Base-by-base conservation (phyloP, 2,888 invertebrate species). In the Caenorhabditis doughertyi region DNA sequence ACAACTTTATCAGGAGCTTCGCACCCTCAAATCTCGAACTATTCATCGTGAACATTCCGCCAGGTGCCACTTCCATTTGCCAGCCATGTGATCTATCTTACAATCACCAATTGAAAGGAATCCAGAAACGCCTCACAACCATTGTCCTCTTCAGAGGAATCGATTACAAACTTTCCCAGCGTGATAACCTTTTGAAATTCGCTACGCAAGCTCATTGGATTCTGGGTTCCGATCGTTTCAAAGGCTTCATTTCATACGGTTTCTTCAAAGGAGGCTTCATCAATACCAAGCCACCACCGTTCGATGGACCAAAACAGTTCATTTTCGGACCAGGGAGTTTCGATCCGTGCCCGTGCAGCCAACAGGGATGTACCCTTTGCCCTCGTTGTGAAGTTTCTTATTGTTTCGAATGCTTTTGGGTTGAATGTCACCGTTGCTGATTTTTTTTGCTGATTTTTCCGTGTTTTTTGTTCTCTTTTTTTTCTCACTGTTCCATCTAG, bases 261-360 rank as follows among this genome's bases (percentile, higher is more conserved):
- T 65, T 65, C 18, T 65, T 23, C 49, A 47, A 65, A 18, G 65
- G 65, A 4, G 65, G 49, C n/a, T 65, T 65, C 21, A 18, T 65
- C 32, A 11, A 47, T 8, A 13, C 49, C 1, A 25, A n/a, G 9
- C 65, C 65, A 18, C 49, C 49, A 16, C 35, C 16, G 1, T 65
- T 65, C 29, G 65, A 65, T 16, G 65, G 49, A 13, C 65, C 65
- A 7, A 65, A 65, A 29, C 65, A 65, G 18, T 32, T 25, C 18
- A 49, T 65, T 11, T 65, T 65, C 23, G 65, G 65, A 49, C 3
- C 2, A 2, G 29, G 49, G 16, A 65, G 47, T 47, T 32, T n/a
- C n/a, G 18, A n/a, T 27, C 29, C 47, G 4, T 65, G 49, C 49
- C 2, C 9, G 2, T 65, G 65, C 25, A 29, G 49, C 16, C 4